phyloP scores from a whole-genome alignment of 2,888 invertebrate genomes.

The Orthosia cruda region DNA sequence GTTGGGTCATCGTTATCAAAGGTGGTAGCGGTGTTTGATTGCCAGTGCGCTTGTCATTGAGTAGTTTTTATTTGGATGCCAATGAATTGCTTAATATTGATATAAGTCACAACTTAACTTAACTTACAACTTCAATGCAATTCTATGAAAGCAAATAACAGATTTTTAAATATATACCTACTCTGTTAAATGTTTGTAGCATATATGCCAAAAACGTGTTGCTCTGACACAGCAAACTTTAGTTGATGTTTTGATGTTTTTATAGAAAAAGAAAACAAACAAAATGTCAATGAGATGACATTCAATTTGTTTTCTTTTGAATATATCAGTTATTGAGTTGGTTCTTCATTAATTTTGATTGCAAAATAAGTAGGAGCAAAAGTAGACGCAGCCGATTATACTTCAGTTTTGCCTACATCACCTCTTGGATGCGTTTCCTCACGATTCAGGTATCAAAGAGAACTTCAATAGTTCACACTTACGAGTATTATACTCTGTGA shows the following conservation, averaged over 20 bases:
- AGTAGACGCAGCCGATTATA: too few relatives aligned
- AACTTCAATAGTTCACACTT: not conserved
- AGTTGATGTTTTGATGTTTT: not conserved
- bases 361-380: too few relatives aligned
- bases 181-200: not conserved
- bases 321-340: too few relatives aligned
- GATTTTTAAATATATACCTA: not conserved
- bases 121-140: not conserved
- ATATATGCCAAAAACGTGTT: not conserved
- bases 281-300: slow-evolving; percentile 13
- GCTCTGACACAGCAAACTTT: not conserved
- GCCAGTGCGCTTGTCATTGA: too few relatives aligned
- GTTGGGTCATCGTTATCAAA: not conserved
- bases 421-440: too few relatives aligned
- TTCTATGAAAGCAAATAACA: too few relatives aligned
- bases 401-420: too few relatives aligned
- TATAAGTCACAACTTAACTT: too few relatives aligned
- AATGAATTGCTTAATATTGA: not conserved
- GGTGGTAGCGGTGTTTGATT: not conserved
- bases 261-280: slow-evolving; percentile 15
- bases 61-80: not conserved
- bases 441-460: too few relatives aligned
- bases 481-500: not conserved
- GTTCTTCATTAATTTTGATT: too few relatives aligned
- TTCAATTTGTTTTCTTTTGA: slow-evolving; percentile 11